These are phyloP conservation scores for Apeira syringaria DNA, from an alignment of 2,888 invertebrate genomes.

Conservation along the genomic window DNA sequence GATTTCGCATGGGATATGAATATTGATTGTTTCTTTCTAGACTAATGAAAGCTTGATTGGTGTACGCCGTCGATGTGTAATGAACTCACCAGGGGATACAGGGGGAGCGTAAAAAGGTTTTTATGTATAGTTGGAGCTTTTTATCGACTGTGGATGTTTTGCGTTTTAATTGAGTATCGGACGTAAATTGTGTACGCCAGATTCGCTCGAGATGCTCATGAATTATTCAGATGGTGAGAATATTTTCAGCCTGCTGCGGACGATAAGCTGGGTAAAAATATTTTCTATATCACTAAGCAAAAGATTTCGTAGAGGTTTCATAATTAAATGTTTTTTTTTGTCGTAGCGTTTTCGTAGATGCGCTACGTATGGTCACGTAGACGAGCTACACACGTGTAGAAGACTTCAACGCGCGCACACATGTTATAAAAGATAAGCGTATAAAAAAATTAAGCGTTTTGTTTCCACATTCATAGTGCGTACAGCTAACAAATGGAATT, in stretches of 20 bases:
- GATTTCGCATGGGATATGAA: conserved; percentile 82
- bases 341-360: conserved; percentile 35
- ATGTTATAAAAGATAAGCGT: too few species aligned
- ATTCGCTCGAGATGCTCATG: conserved; percentile 24
- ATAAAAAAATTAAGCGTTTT: too few species aligned
- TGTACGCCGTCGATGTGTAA: conserved; percentile 71
- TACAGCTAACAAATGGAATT: too few species aligned
- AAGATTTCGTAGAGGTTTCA: neutral
- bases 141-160: conserved; percentile 39
- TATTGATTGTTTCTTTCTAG: conserved; percentile 74
- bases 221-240: conserved; percentile 20
- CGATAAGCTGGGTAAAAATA: neutral
- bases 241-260: conserved; percentile 13
- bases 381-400: conserved; percentile 36
- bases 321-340: neutral
- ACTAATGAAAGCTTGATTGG: conserved; percentile 81
- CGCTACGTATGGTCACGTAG: conserved; percentile 40
- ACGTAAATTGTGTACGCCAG: conserved; percentile 28
- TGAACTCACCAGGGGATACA: conserved; percentile 49
- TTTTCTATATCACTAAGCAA: neutral
- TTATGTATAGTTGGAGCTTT: conserved; percentile 47
- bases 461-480: too few species aligned
- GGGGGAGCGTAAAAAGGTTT: conserved; percentile 57
- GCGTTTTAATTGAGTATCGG: conserved; percentile 44
- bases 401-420: conserved; percentile 39